These are phyloP conservation scores for Stegostoma tigrinum DNA, from an alignment of 2,113 vertebrate genomes.

Conservation along the genomic window DNA sequence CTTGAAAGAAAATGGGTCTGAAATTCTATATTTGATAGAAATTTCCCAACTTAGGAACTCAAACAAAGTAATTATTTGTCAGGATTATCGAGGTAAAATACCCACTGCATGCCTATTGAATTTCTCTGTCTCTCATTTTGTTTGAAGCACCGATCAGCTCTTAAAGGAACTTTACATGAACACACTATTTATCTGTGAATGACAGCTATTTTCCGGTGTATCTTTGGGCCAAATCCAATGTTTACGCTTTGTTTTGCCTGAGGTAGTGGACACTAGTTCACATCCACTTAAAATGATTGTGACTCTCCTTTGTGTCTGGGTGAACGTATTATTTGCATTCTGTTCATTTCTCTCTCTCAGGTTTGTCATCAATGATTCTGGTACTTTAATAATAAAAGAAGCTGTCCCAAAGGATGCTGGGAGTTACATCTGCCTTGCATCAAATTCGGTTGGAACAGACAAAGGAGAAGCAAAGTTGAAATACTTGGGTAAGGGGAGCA, in stretches of 20 bases:
- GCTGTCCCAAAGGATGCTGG: constrained; percentile 76
- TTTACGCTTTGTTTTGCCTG: not conserved
- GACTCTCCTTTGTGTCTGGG: not conserved
- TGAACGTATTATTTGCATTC: not conserved
- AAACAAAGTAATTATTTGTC: not conserved
- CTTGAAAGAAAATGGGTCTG: not conserved
- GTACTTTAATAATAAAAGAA: constrained; percentile 64
- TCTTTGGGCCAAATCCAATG: not conserved
- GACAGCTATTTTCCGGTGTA: not conserved
- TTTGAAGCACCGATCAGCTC: not conserved
- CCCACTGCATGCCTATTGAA: not conserved
- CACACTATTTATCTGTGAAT: not conserved
- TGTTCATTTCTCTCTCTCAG: constrained; percentile 39
- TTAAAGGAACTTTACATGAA: not conserved
- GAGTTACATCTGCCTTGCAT: constrained; percentile 77
- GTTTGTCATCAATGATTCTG: constrained; percentile 56
- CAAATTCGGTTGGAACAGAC: constrained; percentile 60
- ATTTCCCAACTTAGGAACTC: not conserved
- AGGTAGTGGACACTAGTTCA: not conserved
- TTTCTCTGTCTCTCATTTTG: not conserved
- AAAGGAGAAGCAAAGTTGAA: constrained; percentile 49
- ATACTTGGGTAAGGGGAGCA: constrained; percentile 57
- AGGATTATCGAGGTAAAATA: not conserved
- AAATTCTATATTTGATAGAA: not conserved
- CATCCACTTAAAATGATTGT: not conserved